phyloP scores from a whole-genome alignment of 2,888 invertebrate genomes.

The Synanthedon vespiformis region DNA sequence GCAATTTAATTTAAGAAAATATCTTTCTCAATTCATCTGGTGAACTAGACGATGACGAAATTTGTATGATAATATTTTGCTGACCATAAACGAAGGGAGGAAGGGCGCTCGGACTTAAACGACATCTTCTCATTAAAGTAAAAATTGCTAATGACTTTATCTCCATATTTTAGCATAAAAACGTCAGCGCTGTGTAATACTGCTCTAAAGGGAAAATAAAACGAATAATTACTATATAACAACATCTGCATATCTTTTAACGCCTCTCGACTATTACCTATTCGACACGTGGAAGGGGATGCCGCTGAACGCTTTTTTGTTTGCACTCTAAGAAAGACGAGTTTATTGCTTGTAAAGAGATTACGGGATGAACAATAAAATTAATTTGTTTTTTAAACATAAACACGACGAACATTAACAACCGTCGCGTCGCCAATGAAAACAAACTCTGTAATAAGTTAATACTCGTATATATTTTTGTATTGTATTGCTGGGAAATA shows the following conservation, averaged over 20 bases:
- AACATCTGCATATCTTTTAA: conserved; percentile 57
- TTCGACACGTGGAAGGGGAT: conserved; percentile 44
- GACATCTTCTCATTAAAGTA: conserved; percentile 58
- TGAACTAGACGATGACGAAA: conserved; percentile 15
- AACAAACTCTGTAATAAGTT: too few species aligned
- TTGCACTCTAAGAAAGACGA: conserved; percentile 23
- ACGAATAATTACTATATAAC: conserved; percentile 35
- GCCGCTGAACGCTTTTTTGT: conserved; percentile 36
- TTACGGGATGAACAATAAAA: conserved; percentile 11
- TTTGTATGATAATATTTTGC: conserved; percentile 38
- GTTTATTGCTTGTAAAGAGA: conserved; percentile 23
- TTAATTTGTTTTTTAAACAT: conserved; percentile 2
- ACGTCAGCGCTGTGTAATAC: conserved; percentile 42
- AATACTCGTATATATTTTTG: too few species aligned
- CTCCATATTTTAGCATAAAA: conserved; percentile 66
- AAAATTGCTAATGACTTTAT: conserved; percentile 64
- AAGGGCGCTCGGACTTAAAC: conserved; percentile 26
- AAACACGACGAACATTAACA: too few species aligned
- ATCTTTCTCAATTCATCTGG: conserved; percentile 13
- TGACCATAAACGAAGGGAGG: conserved; percentile 39
- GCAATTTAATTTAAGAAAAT: conserved; percentile 14
- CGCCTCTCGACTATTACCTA: conserved; percentile 31
- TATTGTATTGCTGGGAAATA: too few species aligned
- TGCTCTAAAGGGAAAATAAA: conserved; percentile 8
- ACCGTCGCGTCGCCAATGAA: too few species aligned